Evolutionary conservation across 2,888 invertebrate species (phyloP).

Genomic region (Myopa testacea): DNA sequence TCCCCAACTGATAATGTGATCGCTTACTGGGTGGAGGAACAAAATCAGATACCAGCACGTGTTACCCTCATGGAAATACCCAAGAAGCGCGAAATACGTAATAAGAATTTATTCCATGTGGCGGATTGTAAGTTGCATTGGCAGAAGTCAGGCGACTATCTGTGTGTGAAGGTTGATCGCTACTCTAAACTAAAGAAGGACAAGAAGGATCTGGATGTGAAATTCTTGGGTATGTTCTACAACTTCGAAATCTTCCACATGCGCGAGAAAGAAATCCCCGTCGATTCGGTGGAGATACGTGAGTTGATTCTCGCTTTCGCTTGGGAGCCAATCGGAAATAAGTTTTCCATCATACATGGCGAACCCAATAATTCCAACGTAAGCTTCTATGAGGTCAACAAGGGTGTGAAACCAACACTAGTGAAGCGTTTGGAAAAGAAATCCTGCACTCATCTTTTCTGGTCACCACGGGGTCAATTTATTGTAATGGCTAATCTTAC

Average conservation of each 20-base stretch:
- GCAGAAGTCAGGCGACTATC: constrained; percentile 98
- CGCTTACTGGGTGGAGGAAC: constrained; percentile 98
- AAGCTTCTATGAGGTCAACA: constrained; percentile 92
- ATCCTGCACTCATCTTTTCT: constrained; percentile 91
- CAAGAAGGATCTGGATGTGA: constrained; percentile 88
- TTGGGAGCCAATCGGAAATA: constrained; percentile 97
- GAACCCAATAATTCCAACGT: constrained; percentile 84
- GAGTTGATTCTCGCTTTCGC: constrained; percentile 94
- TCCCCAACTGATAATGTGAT: constrained; percentile 96
- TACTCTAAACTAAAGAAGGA: constrained; percentile 93
- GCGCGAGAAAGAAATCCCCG: constrained; percentile 96
- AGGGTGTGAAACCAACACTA: constrained; percentile 87
- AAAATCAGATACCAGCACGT: constrained; percentile 95
- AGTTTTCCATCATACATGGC: constrained; percentile 97
- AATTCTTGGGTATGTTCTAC: constrained; percentile 96
- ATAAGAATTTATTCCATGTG: constrained; percentile 97
- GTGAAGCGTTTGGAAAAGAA: constrained; percentile 91
- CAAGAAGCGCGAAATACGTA: constrained; percentile 86
- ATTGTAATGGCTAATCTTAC: constrained; percentile 91
- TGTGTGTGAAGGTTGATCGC: constrained; percentile 94
- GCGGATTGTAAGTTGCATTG: constrained; percentile 99
- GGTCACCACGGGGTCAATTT: constrained; percentile 96
- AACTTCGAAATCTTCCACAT: constrained; percentile 99
- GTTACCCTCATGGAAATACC: constrained; percentile 94
- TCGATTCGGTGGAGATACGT: constrained; percentile 97